Percentiles rank a stretch among this genome's conserved stretches.
phyloP scores from a whole-genome alignment of 1,140 invertebrate species.

The Drosophila sp. region DNA sequence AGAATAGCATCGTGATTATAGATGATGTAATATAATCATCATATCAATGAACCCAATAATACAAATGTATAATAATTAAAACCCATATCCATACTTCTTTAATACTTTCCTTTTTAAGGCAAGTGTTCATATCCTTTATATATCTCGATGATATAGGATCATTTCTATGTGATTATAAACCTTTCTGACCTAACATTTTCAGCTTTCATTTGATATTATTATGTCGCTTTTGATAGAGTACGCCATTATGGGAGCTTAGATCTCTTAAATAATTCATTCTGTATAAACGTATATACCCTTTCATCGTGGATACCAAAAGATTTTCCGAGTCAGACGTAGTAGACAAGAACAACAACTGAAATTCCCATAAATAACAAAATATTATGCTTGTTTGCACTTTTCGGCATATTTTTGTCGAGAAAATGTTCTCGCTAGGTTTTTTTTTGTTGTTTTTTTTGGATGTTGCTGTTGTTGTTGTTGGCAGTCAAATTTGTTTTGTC shows the following conservation, averaged over 20 bases:
- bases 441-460: conserved; percentile 12
- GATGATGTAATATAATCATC: no score
- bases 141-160: no score
- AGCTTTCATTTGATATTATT: no score
- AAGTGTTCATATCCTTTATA: no score
- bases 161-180: no score
- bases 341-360: conserved; percentile 20
- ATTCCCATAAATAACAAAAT: conserved; percentile 71
- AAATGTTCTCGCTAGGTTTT: conserved; percentile 32
- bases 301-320: not conserved
- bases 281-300: not conserved
- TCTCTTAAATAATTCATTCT: not conserved
- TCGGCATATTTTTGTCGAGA: conserved; percentile 52
- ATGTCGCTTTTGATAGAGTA: not conserved
- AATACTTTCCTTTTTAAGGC: no score
- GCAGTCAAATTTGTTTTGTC: conserved; percentile 71
- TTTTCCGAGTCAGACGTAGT: conserved; percentile 25
- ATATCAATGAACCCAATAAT: no score
- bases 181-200: no score
- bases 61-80: no score
- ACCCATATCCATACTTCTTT: no score
- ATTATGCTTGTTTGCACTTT: conserved; percentile 76
- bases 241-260: not conserved
- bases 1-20: no score
- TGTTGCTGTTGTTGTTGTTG: conserved; percentile 32